Evolutionary conservation across 2,888 invertebrate species (phyloP).

Genomic region (Diarsia rubi): DNA sequence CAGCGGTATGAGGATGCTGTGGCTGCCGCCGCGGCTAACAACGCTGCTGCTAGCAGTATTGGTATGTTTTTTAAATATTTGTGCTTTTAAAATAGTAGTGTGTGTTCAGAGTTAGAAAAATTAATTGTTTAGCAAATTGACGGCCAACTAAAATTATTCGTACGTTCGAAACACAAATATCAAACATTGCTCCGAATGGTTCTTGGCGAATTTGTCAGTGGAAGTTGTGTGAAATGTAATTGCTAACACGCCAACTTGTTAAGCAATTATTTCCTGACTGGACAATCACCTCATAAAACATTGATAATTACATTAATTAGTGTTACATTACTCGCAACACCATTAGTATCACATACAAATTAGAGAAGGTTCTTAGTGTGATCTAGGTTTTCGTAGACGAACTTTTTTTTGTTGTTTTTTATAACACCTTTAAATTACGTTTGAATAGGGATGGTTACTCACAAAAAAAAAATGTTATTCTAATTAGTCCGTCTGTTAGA

Average conservation of each 20-base stretch:
- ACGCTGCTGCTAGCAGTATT: constrained; percentile 66
- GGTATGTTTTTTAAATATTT: constrained; percentile 70
- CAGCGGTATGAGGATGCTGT: constrained; percentile 96
- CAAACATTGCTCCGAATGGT: no score
- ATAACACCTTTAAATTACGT: no score
- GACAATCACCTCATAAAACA: constrained; percentile 4
- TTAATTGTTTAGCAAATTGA: neutral
- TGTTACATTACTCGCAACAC: neutral
- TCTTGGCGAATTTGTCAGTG: no score
- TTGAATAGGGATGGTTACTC: no score
- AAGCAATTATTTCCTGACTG: neutral
- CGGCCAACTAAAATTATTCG: neutral
- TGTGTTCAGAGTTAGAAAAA: neutral
- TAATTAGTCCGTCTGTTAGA: no score
- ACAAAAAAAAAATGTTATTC: no score
- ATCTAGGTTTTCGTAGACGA: constrained; percentile 2
- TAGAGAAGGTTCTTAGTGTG: neutral
- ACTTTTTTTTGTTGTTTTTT: neutral
- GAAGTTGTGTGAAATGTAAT: neutral
- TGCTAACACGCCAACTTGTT: no score
- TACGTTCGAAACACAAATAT: no score
- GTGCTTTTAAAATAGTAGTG: neutral
- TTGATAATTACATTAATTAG: constrained; percentile 9
- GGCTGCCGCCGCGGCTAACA: constrained; percentile 92
- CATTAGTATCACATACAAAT: neutral